Base-by-base conservation (phyloP, 2,888 invertebrate genomes). In the Elegia similella region DNA sequence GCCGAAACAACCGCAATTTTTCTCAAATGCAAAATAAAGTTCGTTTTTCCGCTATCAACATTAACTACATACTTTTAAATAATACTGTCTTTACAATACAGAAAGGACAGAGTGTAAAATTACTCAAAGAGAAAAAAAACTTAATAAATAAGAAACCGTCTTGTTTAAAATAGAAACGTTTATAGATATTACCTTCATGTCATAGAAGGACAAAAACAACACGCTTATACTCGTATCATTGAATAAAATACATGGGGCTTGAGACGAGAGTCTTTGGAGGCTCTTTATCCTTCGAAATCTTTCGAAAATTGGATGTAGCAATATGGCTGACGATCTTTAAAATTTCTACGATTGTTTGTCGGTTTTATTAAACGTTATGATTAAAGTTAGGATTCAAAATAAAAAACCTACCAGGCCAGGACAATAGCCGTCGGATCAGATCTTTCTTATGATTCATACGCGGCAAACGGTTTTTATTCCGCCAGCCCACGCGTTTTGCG, bases 401-500 rank as follows among this genome's bases (percentile, higher is more conserved):
- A 70, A 73, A 72, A 46, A 67, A 76, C 75, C 7, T 69, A 72
- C 69, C 67, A 68, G 64, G 23, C 52, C 23, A 52, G 58, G 46
- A 62, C 62, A 61, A 62, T 62, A 62, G 60, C 61, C 56, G 52
- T 59, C 50, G 15, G 48, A 30, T 48, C 48, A 34, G 50, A 50
- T 55, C 52, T 62, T 56, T 55, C 52, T 62, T 56, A 55, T 82
- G 80, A 83, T 71, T 83, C 84, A 84, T 71, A 63, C 70, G 53
- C 54, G 58, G 68, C 64, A 65, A 74, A 73, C 72, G 70, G 70
- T 71, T 63, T 64, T 56, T 62, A 62, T 64, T 64, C 32, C 30
- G 62, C 62, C 65, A 56, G 57, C 82, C 84, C 71, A 83, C 85
- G 78, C 77, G 60, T 75, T 75, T 55, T 78, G 66, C 79, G 68